Conservation (phyloP, 2,113 vertebrate genomes). For the Pelecanus crispus region DNA sequence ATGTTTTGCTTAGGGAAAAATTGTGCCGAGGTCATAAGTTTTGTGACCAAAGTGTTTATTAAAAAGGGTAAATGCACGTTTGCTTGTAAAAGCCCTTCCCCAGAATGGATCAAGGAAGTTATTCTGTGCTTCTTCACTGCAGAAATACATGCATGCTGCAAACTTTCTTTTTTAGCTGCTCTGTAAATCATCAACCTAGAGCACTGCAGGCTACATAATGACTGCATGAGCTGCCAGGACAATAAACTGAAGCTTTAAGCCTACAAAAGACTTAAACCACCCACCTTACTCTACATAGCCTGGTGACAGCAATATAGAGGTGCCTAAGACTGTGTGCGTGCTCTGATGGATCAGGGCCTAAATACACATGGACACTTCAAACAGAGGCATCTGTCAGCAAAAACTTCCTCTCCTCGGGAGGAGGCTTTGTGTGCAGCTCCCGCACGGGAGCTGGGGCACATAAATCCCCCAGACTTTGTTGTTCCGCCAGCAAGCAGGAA, state of each 20-base stretch:
- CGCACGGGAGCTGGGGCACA: not conserved
- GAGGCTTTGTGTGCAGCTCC: not conserved
- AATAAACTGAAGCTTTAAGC: not conserved
- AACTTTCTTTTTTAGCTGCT: not conserved
- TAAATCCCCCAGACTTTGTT: slow-evolving; percentile 29
- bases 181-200: slow-evolving; percentile 28
- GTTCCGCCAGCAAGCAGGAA: slow-evolving; percentile 22
- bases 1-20: not conserved
- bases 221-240: not conserved
- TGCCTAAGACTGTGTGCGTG: not conserved
- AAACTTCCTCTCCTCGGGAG: not conserved
- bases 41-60: not conserved
- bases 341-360: not conserved
- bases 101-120: not conserved
- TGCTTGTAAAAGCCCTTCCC: not conserved
- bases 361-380: not conserved
- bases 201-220: not conserved
- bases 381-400: not conserved
- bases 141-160: not conserved
- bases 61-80: not conserved
- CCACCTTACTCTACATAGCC: not conserved
- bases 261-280: not conserved
- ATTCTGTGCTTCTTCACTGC: not conserved
- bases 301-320: not conserved
- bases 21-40: not conserved